Conservation (phyloP, 2,888 invertebrate genomes). For the Diadegma fenestrale region DNA sequence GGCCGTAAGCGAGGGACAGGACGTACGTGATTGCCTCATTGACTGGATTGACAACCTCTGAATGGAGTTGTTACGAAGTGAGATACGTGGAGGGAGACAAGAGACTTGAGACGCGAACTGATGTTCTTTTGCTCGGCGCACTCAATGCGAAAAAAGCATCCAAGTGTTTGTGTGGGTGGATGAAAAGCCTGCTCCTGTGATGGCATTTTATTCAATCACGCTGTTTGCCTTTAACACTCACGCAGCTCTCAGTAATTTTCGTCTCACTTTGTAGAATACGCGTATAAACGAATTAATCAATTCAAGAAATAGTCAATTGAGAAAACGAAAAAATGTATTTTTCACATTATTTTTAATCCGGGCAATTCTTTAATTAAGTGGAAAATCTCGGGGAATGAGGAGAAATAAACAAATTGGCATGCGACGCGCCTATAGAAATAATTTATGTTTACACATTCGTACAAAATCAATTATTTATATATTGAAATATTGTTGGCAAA, state of each 20-base stretch:
- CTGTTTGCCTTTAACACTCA: slow-evolving; percentile 14
- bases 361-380: too few species aligned
- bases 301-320: neutral
- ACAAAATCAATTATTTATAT: neutral
- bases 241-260: neutral
- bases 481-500: slow-evolving; percentile 41
- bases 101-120: slow-evolving; percentile 56
- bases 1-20: slow-evolving; percentile 75
- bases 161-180: neutral
- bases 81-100: slow-evolving; percentile 67
- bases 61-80: slow-evolving; percentile 80
- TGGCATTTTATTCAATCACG: slow-evolving; percentile 27
- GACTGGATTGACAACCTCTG: slow-evolving; percentile 82
- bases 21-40: slow-evolving; percentile 84
- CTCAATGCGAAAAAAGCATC: neutral
- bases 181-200: slow-evolving; percentile 20
- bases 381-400: neutral
- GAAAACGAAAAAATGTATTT: neutral
- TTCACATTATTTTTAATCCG: neutral
- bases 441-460: neutral
- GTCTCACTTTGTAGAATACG: slow-evolving; percentile 9
- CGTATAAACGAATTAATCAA: neutral
- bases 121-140: slow-evolving; percentile 65
- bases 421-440: neutral
- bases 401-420: neutral